Percentiles rank a stretch among this genome's conserved stretches.
These are phyloP conservation scores for Indri indri DNA, from an alignment of 2,113 vertebrate species.

Conservation along the genomic window DNA sequence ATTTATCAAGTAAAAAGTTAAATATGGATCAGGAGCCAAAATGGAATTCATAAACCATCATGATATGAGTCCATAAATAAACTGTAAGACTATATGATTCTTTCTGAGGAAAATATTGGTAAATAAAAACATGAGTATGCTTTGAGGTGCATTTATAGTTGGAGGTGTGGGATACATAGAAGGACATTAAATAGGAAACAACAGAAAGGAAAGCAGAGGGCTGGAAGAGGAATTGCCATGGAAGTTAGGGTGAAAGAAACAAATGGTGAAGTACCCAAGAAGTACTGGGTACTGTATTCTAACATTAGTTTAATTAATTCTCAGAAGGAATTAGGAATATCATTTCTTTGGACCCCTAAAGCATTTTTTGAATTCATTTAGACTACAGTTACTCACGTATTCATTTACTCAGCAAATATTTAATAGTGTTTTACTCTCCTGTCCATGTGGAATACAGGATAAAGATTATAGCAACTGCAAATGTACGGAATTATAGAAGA, in stretches of 20 bases:
- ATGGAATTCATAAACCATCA: not conserved
- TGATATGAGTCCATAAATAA: not conserved
- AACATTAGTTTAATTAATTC: not conserved
- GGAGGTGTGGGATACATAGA: not conserved
- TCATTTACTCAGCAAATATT: not conserved
- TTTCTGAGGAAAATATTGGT: not conserved
- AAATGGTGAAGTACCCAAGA: not conserved
- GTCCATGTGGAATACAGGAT: not conserved
- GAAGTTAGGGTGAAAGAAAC: not conserved
- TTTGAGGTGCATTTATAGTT: not conserved
- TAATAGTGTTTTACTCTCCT: not conserved
- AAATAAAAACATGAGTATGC: not conserved
- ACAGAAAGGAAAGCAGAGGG: not conserved
- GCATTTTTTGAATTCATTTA: not conserved
- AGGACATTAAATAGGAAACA: not conserved
- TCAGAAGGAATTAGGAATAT: not conserved
- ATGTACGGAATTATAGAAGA: not conserved
- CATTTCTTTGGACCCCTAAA: not conserved
- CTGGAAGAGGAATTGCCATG: not conserved
- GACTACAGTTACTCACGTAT: not conserved
- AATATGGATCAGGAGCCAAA: not conserved
- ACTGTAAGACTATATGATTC: not conserved
- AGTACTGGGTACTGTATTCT: not conserved
- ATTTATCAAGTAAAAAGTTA: not conserved
- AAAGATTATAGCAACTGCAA: not conserved